A percentile compares a stretch with the other conserved stretches of the same genome.
phyloP scores from a whole-genome alignment of 2,797 vertebrate genomes.

The Hyperoplus lanceolatus region DNA sequence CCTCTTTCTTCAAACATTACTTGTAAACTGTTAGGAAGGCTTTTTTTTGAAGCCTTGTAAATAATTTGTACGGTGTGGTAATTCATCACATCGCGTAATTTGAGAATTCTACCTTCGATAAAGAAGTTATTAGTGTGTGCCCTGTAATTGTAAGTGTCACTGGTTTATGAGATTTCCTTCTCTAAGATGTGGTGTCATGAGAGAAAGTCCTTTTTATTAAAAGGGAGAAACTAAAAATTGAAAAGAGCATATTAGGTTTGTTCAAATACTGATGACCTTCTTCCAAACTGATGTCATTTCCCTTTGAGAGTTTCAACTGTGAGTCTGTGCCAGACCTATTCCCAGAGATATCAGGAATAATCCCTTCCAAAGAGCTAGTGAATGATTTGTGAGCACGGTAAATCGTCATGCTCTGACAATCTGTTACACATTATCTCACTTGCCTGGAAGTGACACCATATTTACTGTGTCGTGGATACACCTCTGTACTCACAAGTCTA shows the following conservation, averaged over 20 bases:
- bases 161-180: constrained; percentile 1
- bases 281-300: constrained; percentile 57
- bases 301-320: constrained; percentile 30
- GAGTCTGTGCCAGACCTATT: constrained; percentile 30
- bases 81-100: too few species aligned
- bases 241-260: constrained; percentile 6
- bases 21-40: too few species aligned
- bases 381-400: constrained; percentile 72
- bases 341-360: constrained; percentile 46
- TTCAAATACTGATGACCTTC: constrained; percentile 21
- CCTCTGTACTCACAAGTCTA: neutral
- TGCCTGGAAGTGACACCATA: constrained; percentile 55
- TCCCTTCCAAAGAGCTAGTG: constrained; percentile 56
- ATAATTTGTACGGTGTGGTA: too few species aligned
- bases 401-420: constrained; percentile 60
- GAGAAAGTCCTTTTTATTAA: neutral
- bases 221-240: neutral
- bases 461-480: constrained; percentile 30
- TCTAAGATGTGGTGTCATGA: neutral
- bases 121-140: too few species aligned
- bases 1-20: too few species aligned
- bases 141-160: neutral
- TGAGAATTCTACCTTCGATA: too few species aligned
- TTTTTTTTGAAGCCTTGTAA: too few species aligned
- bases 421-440: constrained; percentile 75